Evolutionary conservation across 1,140 invertebrate genomes (phyloP), one percentile per base, ranked within the genome.

Genomic region (Pseudachorutes palmiensis): DNA sequence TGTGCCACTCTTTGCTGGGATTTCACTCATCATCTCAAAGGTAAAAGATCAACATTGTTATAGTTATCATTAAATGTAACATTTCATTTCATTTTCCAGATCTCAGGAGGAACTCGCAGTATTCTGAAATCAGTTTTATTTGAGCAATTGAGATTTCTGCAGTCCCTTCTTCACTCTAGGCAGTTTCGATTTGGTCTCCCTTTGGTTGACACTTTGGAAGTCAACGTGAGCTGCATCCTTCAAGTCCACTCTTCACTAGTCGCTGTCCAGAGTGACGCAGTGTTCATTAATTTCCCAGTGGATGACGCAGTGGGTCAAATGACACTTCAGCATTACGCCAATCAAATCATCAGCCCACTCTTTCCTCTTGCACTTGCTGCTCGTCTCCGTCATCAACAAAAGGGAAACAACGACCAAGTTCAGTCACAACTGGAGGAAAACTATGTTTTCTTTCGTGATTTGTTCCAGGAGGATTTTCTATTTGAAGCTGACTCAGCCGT

Each of bases 281-380:
- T 26, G 0, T 3, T 66, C 12, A 29, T 60, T 60, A 45, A 45
- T 45, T 45, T 45, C 9, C 32, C 32, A 28, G 12, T 61, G 2
- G 29, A 60, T 16, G 24, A 61, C 48, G 69, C 66, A 67, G 33
- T 63, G 12, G 70, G 71, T 51, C 59, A 65, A 48, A 74, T 74
- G 72, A 62, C 66, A 26, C 59, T 74, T 49, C 72, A 74, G 32
- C 72, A 74, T 60, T 74, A 74, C 57, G 66, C 67, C 26, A 74
- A 74, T 55, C 72, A 74, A 66, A 26, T 71, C 29, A 22, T 74
- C 1, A 68, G 62, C 12, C 66, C 65, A 16, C 65, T 74, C n/a
- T 30, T 71, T 19, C 72, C 72, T 1, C 69, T 67, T 55, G 30
- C 62, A 45, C 31, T 74, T 26, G 31, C 65, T 32, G 51, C 62